These are phyloP conservation scores for Cettia cetti DNA, from an alignment of 2,113 vertebrate species.

Conservation along the genomic window DNA sequence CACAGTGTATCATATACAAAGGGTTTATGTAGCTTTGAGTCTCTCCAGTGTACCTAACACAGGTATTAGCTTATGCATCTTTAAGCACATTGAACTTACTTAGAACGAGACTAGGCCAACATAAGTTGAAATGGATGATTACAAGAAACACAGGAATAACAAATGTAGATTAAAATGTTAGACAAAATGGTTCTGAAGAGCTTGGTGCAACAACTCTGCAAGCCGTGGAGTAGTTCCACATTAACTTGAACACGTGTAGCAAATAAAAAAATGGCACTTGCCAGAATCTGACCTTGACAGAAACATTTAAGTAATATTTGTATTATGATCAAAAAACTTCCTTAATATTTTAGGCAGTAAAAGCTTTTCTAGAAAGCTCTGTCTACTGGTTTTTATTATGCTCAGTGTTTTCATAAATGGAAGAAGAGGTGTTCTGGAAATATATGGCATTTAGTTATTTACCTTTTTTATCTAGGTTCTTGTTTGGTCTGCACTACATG, in stretches of 20 bases:
- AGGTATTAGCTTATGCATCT: not conserved
- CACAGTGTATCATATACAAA: not conserved
- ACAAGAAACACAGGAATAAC: not conserved
- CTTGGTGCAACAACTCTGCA: not conserved
- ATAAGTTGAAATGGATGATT: not conserved
- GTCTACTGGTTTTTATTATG: not conserved
- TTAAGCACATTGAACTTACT: not conserved
- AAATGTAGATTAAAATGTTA: not conserved
- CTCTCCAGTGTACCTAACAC: not conserved
- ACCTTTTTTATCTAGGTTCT: not conserved
- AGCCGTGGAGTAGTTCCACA: not conserved
- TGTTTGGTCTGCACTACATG: not conserved
- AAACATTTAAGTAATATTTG: conserved; percentile 15
- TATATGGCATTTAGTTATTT: not conserved
- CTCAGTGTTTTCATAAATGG: not conserved
- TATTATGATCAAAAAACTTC: not conserved
- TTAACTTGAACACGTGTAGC: not conserved
- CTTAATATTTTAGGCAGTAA: not conserved
- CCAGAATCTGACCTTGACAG: conserved; percentile 6
- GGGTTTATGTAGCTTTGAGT: not conserved
- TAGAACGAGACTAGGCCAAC: not conserved
- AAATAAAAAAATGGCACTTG: conserved; percentile 36
- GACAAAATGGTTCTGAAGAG: not conserved
- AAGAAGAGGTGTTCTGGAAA: not conserved
- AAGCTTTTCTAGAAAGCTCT: not conserved